Percentiles rank a stretch among this genome's conserved stretches.
Conservation (phyloP, 2,113 vertebrate genomes). For the Xiphophorus couchianus region DNA sequence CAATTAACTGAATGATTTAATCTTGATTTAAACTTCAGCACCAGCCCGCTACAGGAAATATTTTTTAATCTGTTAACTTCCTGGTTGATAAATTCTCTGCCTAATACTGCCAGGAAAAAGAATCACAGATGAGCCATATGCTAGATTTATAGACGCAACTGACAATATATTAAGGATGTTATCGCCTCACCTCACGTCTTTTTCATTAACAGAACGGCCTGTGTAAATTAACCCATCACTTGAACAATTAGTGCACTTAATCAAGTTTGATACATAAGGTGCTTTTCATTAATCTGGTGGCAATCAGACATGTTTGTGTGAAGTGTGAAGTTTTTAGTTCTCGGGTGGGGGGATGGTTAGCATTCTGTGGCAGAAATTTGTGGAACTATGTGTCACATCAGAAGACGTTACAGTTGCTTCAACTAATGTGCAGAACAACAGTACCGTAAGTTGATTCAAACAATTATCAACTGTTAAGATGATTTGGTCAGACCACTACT, state of each 20-base stretch:
- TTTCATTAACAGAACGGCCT: constrained; percentile 12
- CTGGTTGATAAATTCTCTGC: not conserved
- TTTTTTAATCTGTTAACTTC: constrained; percentile 18
- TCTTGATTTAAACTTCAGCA: constrained; percentile 20
- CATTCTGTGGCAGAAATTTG: no score
- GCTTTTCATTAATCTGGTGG: constrained; percentile 3
- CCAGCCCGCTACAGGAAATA: constrained; percentile 16
- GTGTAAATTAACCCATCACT: constrained; percentile 19
- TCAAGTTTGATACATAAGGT: not conserved
- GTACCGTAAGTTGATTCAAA: no score
- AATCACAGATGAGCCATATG: constrained; percentile 18
- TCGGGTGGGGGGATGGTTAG: no score
- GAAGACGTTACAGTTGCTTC: no score
- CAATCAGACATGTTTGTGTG: not conserved
- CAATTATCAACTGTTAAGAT: no score
- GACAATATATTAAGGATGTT: constrained; percentile 4
- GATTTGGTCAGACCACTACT: no score
- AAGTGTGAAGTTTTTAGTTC: not conserved
- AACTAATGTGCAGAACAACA: no score
- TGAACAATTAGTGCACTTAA: constrained; percentile 14
- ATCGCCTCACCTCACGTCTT: constrained; percentile 4
- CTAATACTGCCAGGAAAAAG: constrained; percentile 13
- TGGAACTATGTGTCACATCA: no score
- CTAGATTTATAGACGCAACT: constrained; percentile 6
- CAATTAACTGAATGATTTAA: constrained; percentile 34